Evolutionary conservation across 2,888 invertebrate species (phyloP).

Genomic region (Iselma pallidipennis): DNA sequence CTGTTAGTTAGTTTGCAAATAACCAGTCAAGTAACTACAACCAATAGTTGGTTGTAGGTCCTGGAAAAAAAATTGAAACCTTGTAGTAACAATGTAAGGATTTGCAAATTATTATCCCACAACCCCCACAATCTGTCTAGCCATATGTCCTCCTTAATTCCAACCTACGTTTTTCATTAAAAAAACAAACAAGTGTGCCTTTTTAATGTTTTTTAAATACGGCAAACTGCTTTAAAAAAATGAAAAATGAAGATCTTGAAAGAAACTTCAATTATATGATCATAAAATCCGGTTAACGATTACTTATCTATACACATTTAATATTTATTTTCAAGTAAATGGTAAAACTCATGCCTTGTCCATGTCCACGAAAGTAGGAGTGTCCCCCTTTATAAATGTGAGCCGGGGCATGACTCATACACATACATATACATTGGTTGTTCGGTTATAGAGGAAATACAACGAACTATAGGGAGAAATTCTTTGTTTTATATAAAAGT

Average conservation of each 20-base stretch:
- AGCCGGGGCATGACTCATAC: constrained; percentile 31
- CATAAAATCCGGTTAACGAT: not conserved
- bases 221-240: too few relatives aligned
- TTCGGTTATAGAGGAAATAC: constrained; percentile 37
- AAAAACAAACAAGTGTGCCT: too few relatives aligned
- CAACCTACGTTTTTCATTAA: not conserved
- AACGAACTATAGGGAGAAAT: constrained; percentile 28
- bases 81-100: not conserved
- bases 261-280: not conserved
- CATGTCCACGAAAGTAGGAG: constrained; percentile 33
- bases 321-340: constrained; percentile 4
- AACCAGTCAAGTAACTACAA: not conserved
- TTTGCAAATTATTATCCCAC: not conserved
- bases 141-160: not conserved
- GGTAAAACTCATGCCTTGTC: constrained; percentile 4
- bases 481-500: constrained; percentile 35
- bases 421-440: constrained; percentile 12
- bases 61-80: not conserved
- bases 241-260: too few relatives aligned
- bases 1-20: not conserved
- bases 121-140: not conserved
- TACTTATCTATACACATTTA: not conserved
- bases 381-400: constrained; percentile 33
- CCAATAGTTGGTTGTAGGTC: not conserved
- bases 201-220: not conserved